phyloP scores from a whole-genome alignment of 1,140 invertebrate species.

The Pseudomyrmex cubaensis region DNA sequence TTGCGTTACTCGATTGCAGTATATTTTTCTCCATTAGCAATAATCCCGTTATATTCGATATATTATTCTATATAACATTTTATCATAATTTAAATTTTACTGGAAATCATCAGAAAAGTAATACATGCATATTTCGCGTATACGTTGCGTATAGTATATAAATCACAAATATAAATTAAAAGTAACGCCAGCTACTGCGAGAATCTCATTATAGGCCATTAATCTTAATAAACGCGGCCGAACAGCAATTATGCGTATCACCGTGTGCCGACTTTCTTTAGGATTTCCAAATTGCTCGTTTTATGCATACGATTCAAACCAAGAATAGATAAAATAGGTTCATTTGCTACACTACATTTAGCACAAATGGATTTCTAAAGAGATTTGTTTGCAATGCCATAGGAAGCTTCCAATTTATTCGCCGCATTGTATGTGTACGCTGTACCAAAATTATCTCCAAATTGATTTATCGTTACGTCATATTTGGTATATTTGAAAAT shows the following conservation, averaged over 20 bases:
- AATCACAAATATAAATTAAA: not conserved
- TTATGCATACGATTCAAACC: slow-evolving; percentile 14
- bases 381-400: slow-evolving; percentile 16
- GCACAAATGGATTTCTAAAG: slow-evolving; percentile 29
- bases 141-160: not conserved
- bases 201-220: slow-evolving; percentile 39
- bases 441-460: slow-evolving; percentile 8
- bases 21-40: not conserved
- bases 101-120: not conserved
- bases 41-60: not conserved
- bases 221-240: slow-evolving; percentile 47
- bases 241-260: slow-evolving; percentile 34
- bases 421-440: slow-evolving; percentile 3
- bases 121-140: not conserved
- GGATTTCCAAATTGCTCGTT: slow-evolving; percentile 4
- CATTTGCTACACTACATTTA: slow-evolving; percentile 38
- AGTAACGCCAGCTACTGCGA: not conserved
- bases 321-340: slow-evolving; percentile 34
- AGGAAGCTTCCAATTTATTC: slow-evolving; percentile 42
- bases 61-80: not conserved
- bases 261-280: slow-evolving; percentile 16
- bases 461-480: slow-evolving; percentile 24
- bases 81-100: slow-evolving; percentile 9
- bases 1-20: not conserved
- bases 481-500: not conserved